These are phyloP conservation scores for Pollenia griseotomentosa DNA, from an alignment of 2,888 invertebrate genomes.

Conservation along the genomic window DNA sequence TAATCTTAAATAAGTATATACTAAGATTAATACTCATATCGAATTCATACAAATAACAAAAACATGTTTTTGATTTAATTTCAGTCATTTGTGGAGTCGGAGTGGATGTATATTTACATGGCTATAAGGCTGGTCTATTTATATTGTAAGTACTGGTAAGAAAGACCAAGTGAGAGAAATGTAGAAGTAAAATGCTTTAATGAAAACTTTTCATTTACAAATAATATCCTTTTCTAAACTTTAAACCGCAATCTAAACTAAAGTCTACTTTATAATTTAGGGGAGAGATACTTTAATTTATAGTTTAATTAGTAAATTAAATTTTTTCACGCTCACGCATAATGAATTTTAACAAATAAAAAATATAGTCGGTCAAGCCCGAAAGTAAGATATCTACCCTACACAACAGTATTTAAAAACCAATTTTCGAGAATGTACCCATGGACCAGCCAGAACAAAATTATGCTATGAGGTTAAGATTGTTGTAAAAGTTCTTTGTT, in stretches of 20 bases:
- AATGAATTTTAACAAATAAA: not conserved
- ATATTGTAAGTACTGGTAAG: slow-evolving; percentile 86
- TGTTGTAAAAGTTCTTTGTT: too few relatives aligned
- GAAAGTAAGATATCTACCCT: too few relatives aligned
- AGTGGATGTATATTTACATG: slow-evolving; percentile 87
- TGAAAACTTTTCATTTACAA: too few relatives aligned
- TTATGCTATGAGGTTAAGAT: too few relatives aligned
- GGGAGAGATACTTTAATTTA: too few relatives aligned
- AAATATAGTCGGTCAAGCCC: too few relatives aligned
- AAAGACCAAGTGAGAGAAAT: not conserved
- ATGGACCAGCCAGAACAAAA: too few relatives aligned
- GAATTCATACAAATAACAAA: slow-evolving; percentile 29
- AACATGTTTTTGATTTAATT: slow-evolving; percentile 76
- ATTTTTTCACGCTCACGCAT: not conserved
- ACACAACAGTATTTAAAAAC: not conserved
- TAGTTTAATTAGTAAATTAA: too few relatives aligned
- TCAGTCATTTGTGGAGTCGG: slow-evolving; percentile 88
- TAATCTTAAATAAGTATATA: slow-evolving; percentile 70
- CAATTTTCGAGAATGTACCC: not conserved
- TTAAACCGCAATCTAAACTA: too few relatives aligned
- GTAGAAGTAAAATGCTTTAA: not conserved
- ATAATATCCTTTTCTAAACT: too few relatives aligned
- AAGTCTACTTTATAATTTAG: too few relatives aligned
- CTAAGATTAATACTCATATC: slow-evolving; percentile 37
- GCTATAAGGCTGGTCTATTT: slow-evolving; percentile 86